Evolutionary conservation across 2,888 invertebrate genomes (phyloP), one percentile per base, ranked within the genome.

Genomic region (Agrochola lychnidis): DNA sequence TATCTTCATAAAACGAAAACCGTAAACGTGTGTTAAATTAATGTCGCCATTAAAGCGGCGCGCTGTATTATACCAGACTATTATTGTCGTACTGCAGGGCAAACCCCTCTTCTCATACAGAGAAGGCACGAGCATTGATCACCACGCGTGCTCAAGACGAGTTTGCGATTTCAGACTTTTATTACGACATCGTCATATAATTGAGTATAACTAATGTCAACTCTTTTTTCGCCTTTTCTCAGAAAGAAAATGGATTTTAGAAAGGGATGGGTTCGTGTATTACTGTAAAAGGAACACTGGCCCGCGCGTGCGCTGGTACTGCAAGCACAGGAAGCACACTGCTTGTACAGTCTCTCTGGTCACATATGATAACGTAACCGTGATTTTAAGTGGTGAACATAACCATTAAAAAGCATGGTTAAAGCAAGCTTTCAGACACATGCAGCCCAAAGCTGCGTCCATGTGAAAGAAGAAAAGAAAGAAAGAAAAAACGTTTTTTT

Each of bases 261-360:
- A 61, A 61, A 63, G 59, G 7, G 67, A 59, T 16, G 84, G 84
- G 0, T 83, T 56, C 63, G 51, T 73, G 36, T 84, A 64, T 67
- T 70, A 83, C 40, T 84, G 83, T 48, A 83, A 84, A 62, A 56
- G 67, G 25, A 64, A 67, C 2, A 70, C 14, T 0, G 45, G 74
- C 0, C 62, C 48, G 3, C 81, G 81, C 48, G 70, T 81, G 12
- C 71, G 84, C 53, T 83, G 83, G 83, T 83, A 83, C 36, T 83
- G 83, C 51, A 83, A 75, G n/a, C 5, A 61, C 0, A 70, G 83
- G 19, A 51, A 42, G 0, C 22, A n/a, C 4, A 70, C 69, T 9
- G 59, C 30, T 25, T 83, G 83, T 40, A 22, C 6, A 4, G 83
- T 71, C 14, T 61, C 69, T 2, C 0, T 84, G 3, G 51, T 84